Conservation (phyloP, 2,797 vertebrate genomes). For the Falco biarmicus region DNA sequence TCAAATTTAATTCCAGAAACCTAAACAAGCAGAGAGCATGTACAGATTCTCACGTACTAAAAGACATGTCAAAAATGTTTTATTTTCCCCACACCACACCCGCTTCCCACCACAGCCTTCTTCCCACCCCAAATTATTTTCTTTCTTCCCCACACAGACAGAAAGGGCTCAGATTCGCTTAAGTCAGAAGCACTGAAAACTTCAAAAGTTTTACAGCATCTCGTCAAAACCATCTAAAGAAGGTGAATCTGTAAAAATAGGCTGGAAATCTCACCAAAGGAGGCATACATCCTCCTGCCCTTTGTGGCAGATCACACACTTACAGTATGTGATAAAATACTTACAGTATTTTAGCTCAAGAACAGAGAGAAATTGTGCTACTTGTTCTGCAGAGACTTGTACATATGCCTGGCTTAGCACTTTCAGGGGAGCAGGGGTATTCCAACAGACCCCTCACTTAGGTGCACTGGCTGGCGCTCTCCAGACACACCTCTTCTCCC, state of each 20-base stretch:
- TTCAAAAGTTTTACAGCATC: neutral
- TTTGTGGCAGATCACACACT: neutral
- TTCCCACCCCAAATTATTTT: neutral
- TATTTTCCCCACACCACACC: neutral
- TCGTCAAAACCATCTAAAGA: neutral
- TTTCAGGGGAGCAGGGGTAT: neutral
- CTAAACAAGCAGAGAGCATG: neutral
- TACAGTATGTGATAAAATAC: too few species aligned
- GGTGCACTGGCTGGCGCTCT: neutral
- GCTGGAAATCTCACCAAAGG: neutral
- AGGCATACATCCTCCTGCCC: neutral
- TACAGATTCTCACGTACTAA: neutral
- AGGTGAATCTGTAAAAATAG: neutral
- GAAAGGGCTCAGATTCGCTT: neutral
- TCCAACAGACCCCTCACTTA: neutral
- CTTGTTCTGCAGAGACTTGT: neutral
- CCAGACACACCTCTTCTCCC: neutral
- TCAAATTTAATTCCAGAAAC: neutral
- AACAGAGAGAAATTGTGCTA: neutral
- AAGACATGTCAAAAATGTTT: neutral
- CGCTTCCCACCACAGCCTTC: neutral
- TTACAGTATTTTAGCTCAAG: neutral
- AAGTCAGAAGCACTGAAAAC: neutral
- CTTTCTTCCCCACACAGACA: neutral
- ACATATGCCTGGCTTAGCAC: rapidly evolving